A percentile compares a stretch with the other conserved stretches of the same genome.
Evolutionary conservation across 2,797 vertebrate species (phyloP).

Genomic region (Mormyrus hasselquistii): DNA sequence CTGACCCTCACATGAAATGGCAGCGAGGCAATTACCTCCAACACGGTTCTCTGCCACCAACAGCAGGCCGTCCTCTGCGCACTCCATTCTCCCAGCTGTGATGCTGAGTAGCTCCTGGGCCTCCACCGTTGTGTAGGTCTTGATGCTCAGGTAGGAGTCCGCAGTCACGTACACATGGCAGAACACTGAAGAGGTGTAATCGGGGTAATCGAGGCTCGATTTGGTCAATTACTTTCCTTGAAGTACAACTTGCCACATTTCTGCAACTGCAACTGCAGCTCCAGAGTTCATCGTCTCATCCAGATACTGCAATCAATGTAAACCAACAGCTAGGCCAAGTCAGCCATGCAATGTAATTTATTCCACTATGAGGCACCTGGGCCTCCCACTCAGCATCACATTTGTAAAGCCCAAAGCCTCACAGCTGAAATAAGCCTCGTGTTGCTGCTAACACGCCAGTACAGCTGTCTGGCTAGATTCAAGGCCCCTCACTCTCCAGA

Average conservation of each 20-base stretch:
- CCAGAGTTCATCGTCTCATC: background rate
- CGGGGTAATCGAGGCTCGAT: background rate
- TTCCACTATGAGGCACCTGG: background rate
- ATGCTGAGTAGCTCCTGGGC: conserved; percentile 80
- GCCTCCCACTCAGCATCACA: background rate
- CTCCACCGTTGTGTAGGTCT: conserved; percentile 63
- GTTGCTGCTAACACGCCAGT: background rate
- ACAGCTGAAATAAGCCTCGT: background rate
- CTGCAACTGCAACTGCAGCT: background rate
- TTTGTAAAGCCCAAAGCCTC: background rate
- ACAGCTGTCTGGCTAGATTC: background rate
- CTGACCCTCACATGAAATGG: background rate
- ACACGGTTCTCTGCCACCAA: conserved; percentile 75
- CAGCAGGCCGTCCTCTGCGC: conserved; percentile 71
- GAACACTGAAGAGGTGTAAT: conserved; percentile 65
- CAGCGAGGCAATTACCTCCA: conserved; percentile 65
- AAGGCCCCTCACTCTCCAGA: background rate
- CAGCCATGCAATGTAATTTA: background rate
- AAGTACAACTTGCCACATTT: background rate
- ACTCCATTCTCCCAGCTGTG: conserved; percentile 81
- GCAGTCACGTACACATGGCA: conserved; percentile 83
- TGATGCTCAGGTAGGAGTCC: conserved; percentile 88
- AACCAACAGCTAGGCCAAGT: background rate
- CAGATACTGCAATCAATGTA: background rate
- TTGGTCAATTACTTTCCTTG: too few species aligned